Conservation (phyloP, 2,797 vertebrate species). For the Myiotriccus ornatus region DNA sequence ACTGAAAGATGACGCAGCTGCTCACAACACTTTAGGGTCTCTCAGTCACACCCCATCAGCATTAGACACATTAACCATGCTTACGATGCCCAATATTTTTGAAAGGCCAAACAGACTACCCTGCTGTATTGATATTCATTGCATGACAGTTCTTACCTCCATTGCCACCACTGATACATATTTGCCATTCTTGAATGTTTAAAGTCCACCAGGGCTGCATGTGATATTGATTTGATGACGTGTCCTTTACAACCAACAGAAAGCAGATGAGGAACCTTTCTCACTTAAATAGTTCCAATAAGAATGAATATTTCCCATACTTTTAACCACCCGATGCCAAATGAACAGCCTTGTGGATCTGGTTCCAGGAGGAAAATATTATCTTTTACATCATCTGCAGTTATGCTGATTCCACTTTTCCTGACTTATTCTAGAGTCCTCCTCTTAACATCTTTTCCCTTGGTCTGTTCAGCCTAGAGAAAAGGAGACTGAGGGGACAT, state of each 20-base stretch:
- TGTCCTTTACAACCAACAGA: neutral
- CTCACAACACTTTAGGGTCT: neutral
- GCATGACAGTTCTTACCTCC: neutral
- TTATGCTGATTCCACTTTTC: neutral
- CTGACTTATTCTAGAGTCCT: neutral
- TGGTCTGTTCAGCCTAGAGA: neutral
- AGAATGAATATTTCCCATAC: neutral
- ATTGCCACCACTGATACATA: neutral
- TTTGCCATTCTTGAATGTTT: neutral
- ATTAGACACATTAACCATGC: neutral
- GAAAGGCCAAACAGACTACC: neutral
- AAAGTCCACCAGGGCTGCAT: neutral
- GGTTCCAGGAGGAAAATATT: neutral
- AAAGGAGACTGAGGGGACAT: neutral
- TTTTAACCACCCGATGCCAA: neutral
- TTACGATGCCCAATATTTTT: neutral
- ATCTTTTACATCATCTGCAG: neutral
- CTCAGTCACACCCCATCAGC: neutral
- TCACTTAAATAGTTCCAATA: neutral
- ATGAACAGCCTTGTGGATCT: neutral
- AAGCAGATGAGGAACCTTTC: neutral
- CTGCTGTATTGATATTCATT: neutral
- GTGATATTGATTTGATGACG: neutral
- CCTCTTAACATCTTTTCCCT: neutral
- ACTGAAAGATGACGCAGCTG: neutral